Evolutionary conservation across 1,140 invertebrate species (phyloP), one percentile per base, ranked within the genome.

Genomic region (Sinonovacula constricta): DNA sequence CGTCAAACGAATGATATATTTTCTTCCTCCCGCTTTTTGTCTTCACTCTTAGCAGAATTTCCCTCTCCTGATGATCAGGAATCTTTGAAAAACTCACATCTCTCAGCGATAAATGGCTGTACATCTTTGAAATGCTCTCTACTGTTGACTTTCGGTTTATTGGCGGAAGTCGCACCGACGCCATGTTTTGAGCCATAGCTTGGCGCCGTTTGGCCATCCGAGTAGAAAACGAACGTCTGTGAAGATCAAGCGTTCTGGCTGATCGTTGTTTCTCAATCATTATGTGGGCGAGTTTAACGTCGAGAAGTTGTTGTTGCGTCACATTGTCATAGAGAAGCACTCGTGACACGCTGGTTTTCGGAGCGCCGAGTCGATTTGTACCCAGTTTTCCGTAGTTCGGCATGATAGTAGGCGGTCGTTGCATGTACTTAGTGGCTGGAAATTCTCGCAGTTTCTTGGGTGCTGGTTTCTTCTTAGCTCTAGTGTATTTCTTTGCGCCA

Each of bases 281-380:
- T 14, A 88, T 84, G 49, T 83, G 72, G 0, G 81, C 81, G 18
- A 88, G 49, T 81, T 88, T 87, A 22, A 86, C 82, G 30, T 87
- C 83, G 14, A 88, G 78, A 81, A 87, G 84, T 49, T 86, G 86
- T 72, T 89, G 87, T 70, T 88, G 86, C 0, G 86, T 88, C 0
- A 88, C 83, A 65, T 89, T 89, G 69, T 89, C 88, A 62, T 88
- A 88, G 0, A 88, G 82, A 5, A 89, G 70, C 2, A 89, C 88
- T n/a, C 86, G 72, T 0, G 87, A 83, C 4, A 89, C 49, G n/a
- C 84, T 87, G 1, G 88, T 83, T 59, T 89, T 89, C 12, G 86
- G 86, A 49, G 84, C 75, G 10, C 81, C 51, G 30, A 80, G 69
- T 14, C 39, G 66, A n/a, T n/a, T n/a, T 34, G 70, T 63, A 2